These are phyloP conservation scores for Nyctalus aviator DNA, from an alignment of 2,797 vertebrate species.

Conservation along the genomic window DNA sequence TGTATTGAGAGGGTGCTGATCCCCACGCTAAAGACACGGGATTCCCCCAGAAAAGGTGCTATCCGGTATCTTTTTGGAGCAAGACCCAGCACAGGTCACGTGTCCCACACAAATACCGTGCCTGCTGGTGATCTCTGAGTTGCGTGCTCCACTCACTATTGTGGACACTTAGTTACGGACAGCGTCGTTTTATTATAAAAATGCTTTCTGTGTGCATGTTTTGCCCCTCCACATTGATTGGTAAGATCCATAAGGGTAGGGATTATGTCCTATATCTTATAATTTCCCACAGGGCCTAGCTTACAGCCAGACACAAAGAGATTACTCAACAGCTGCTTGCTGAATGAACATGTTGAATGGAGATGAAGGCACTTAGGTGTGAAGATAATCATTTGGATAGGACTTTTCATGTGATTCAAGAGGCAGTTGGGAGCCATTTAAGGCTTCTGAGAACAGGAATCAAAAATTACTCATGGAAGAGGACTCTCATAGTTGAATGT, in stretches of 20 bases:
- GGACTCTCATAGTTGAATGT: slow-evolving; percentile 27
- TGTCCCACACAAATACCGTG: background rate
- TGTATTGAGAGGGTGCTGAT: background rate
- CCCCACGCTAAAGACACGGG: background rate
- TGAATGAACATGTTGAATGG: slow-evolving; percentile 29
- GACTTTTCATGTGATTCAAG: slow-evolving; percentile 74
- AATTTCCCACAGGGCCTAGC: slow-evolving; percentile 16
- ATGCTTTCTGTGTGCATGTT: slow-evolving; percentile 12
- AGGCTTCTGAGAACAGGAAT: slow-evolving; percentile 61
- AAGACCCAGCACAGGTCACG: background rate
- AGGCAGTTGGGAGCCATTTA: slow-evolving; percentile 64
- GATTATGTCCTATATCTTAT: slow-evolving; percentile 3
- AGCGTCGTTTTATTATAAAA: background rate
- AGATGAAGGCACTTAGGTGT: slow-evolving; percentile 60
- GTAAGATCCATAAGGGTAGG: slow-evolving; percentile 22
- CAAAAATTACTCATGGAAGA: slow-evolving; percentile 54
- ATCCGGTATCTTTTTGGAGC: background rate
- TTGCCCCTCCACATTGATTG: slow-evolving; percentile 50
- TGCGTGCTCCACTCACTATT: background rate
- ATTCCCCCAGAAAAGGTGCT: background rate
- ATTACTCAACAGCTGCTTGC: slow-evolving; percentile 61
- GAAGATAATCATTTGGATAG: slow-evolving; percentile 52
- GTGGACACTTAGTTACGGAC: background rate
- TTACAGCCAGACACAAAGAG: slow-evolving; percentile 24
- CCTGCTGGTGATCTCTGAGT: background rate